Conservation (phyloP, 2,888 invertebrate genomes). For the Octonoba sinensis region DNA sequence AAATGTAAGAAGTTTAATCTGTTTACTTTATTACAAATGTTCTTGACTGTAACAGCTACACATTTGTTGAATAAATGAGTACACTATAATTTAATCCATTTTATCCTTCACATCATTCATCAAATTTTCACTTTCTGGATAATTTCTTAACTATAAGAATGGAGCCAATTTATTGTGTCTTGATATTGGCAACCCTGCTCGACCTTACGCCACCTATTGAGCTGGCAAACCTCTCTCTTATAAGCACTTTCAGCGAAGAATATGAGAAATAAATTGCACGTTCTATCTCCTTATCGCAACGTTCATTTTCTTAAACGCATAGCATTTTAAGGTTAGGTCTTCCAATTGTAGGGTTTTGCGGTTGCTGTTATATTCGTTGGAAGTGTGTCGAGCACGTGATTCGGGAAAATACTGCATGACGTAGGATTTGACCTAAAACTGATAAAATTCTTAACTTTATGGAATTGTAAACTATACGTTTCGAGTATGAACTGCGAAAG, state of each 20-base stretch:
- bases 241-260: conserved; percentile 2
- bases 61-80: too few species aligned
- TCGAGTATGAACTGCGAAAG: background rate
- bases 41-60: too few species aligned
- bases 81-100: too few species aligned
- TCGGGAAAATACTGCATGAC: background rate
- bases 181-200: conserved; percentile 1
- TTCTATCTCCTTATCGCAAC: background rate
- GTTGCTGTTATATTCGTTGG: background rate
- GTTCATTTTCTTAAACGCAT: conserved; percentile 12
- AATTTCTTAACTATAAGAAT: too few species aligned
- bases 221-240: background rate
- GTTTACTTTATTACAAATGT: too few species aligned
- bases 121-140: too few species aligned
- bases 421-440: conserved; percentile 7
- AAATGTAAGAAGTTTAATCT: too few species aligned
- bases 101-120: too few species aligned
- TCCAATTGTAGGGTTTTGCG: background rate
- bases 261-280: conserved; percentile 7
- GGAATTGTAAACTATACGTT: background rate
- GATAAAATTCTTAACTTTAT: background rate
- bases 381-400: conserved; percentile 25
- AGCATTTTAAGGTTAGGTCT: conserved; percentile 13
- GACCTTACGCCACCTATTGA: conserved; percentile 1
- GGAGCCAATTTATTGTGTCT: too few species aligned